These are phyloP conservation scores for Papilio gigon DNA, from an alignment of 2,888 invertebrate species.

Conservation along the genomic window DNA sequence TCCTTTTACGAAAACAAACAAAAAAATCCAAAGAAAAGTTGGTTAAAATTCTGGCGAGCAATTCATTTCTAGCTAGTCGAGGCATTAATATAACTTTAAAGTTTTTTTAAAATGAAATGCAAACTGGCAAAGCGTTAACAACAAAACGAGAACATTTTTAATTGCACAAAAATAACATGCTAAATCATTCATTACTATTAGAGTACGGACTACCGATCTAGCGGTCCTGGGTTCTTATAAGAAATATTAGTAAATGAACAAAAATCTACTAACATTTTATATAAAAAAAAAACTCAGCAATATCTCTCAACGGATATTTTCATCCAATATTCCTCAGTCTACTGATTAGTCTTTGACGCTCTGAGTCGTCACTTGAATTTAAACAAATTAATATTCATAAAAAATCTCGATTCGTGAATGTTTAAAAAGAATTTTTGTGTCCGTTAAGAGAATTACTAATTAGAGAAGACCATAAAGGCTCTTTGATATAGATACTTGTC, in stretches of 20 bases:
- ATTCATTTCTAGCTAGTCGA: conserved; percentile 10
- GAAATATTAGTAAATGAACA: too few relatives aligned
- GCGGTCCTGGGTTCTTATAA: too few relatives aligned
- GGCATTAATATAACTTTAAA: conserved; percentile 31
- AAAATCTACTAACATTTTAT: too few relatives aligned
- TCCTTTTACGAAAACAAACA: neutral
- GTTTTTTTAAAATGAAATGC: conserved; percentile 30
- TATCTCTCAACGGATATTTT: too few relatives aligned
- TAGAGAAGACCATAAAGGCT: neutral
- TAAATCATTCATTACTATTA: neutral
- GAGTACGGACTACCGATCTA: too few relatives aligned
- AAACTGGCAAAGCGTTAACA: conserved; percentile 17
- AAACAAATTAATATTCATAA: neutral
- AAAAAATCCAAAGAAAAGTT: conserved; percentile 15
- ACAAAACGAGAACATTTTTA: conserved; percentile 15
- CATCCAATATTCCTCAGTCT: too few relatives aligned
- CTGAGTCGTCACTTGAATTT: neutral
- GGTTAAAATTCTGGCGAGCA: conserved; percentile 14
- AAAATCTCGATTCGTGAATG: neutral
- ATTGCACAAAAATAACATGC: conserved; percentile 15
- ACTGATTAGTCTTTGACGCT: neutral
- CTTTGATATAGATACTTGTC: conserved; percentile 15
- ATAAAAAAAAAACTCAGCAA: too few relatives aligned
- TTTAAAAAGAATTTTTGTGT: neutral
- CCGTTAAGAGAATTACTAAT: neutral